These are phyloP conservation scores for Herpetotheres cachinnans DNA, from an alignment of 2,113 vertebrate species.

Conservation along the genomic window DNA sequence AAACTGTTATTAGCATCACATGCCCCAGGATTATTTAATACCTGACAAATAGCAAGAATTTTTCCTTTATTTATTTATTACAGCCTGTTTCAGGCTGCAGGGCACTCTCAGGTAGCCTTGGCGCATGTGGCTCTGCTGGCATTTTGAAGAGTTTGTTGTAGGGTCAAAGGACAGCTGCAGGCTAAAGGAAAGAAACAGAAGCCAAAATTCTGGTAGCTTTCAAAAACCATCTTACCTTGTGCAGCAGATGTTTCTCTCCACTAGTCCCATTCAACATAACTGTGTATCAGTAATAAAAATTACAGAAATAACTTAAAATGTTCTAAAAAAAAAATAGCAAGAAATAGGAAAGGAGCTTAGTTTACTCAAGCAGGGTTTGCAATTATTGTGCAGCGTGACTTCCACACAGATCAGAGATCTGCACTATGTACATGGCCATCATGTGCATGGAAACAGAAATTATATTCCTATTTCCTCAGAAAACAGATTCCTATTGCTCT, in stretches of 20 bases:
- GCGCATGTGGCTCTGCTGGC: neutral
- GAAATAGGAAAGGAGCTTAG: neutral
- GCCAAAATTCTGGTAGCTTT: neutral
- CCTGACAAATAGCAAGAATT: neutral
- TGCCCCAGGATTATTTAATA: neutral
- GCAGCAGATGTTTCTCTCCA: neutral
- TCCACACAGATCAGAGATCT: neutral
- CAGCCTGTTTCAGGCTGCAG: neutral
- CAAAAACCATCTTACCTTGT: neutral
- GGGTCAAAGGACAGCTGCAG: neutral
- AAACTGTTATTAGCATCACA: neutral
- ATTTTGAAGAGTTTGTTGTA: neutral
- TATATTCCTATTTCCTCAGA: neutral
- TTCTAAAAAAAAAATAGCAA: neutral
- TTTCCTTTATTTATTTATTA: neutral
- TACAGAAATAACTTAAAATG: neutral
- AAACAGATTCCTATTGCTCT: neutral
- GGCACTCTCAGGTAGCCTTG: neutral
- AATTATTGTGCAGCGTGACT: rapidly evolving
- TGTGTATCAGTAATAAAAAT: neutral
- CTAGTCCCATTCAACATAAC: neutral
- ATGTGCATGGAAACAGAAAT: neutral
- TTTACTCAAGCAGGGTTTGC: neutral
- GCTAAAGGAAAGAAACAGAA: neutral
- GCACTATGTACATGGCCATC: too few relatives aligned